Evolutionary conservation across 1,140 invertebrate species (phyloP).

Genomic region (Aphaenogaster rudis): DNA sequence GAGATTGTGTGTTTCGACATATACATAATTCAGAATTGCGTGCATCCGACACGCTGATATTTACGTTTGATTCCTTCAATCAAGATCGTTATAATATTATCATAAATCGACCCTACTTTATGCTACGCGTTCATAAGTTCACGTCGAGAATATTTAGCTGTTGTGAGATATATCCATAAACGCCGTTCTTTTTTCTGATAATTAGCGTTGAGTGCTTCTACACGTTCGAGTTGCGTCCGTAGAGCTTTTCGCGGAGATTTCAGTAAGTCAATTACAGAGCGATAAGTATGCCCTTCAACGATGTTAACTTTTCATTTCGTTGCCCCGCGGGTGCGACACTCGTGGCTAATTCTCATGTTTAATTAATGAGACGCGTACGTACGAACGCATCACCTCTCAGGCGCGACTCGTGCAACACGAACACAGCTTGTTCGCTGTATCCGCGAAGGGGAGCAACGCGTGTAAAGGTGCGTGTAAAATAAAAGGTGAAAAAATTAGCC

Average conservation of each 20-base stretch:
- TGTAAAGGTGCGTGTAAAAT: slow-evolving; percentile 59
- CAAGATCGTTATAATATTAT: slow-evolving; percentile 32
- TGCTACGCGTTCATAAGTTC: not conserved
- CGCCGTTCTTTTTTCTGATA: slow-evolving; percentile 5
- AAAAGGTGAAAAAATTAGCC: slow-evolving; percentile 64
- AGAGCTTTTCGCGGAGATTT: slow-evolving; percentile 29
- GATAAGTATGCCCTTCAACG: slow-evolving; percentile 68
- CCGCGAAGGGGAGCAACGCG: slow-evolving; percentile 35
- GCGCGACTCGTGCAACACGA: slow-evolving; percentile 55
- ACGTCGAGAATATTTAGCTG: slow-evolving; percentile 19
- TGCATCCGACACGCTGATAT: slow-evolving; percentile 3
- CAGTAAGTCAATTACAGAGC: slow-evolving; percentile 66
- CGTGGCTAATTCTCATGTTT: slow-evolving; percentile 70
- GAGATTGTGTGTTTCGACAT: slow-evolving; percentile 2
- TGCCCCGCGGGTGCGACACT: slow-evolving; percentile 58
- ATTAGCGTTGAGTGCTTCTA: slow-evolving; percentile 16
- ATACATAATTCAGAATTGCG: slow-evolving; percentile 17
- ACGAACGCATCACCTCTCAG: slow-evolving; percentile 64
- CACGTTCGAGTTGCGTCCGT: not conserved
- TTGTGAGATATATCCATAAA: not conserved
- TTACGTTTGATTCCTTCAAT: slow-evolving; percentile 14
- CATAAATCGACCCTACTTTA: slow-evolving; percentile 24
- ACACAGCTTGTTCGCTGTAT: slow-evolving; percentile 18
- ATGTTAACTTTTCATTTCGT: slow-evolving; percentile 75
- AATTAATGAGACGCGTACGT: slow-evolving; percentile 72